Conservation (phyloP, 2,113 vertebrate genomes). For the Mungos mungo region DNA sequence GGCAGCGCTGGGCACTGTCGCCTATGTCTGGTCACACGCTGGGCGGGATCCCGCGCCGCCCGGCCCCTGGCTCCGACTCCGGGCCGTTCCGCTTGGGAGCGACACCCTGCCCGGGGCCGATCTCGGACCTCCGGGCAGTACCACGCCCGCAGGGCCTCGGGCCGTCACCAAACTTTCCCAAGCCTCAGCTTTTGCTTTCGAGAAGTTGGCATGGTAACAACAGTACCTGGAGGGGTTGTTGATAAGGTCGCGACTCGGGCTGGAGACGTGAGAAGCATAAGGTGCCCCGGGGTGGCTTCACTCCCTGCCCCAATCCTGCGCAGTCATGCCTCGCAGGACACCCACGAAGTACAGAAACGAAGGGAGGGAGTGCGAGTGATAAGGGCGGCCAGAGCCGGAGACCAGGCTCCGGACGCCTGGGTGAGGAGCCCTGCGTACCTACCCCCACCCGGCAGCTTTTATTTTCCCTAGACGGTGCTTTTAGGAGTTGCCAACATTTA, state of each 20-base stretch:
- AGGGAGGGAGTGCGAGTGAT: neutral
- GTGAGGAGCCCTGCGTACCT: too few relatives aligned
- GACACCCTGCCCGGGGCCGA: rapidly evolving
- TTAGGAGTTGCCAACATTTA: neutral
- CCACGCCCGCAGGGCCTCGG: neutral
- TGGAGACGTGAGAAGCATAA: neutral
- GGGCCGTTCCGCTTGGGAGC: neutral
- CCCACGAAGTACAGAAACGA: neutral
- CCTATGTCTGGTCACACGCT: too few relatives aligned
- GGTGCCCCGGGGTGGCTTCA: neutral
- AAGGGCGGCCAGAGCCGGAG: neutral
- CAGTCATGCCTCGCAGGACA: neutral
- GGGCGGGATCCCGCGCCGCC: rapidly evolving
- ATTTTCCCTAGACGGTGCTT: neutral
- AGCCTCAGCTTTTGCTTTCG: neutral
- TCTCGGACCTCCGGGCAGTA: neutral
- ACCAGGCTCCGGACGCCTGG: neutral
- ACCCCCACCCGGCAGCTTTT: neutral
- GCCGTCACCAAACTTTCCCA: too few relatives aligned
- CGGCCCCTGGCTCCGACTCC: rapidly evolving
- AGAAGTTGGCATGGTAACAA: neutral
- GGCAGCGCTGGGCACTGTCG: neutral
- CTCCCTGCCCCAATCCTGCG: too few relatives aligned
- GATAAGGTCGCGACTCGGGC: neutral
- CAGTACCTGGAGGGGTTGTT: neutral